phyloP scores from a whole-genome alignment of 2,797 vertebrate species.

The Florisuga fusca region DNA sequence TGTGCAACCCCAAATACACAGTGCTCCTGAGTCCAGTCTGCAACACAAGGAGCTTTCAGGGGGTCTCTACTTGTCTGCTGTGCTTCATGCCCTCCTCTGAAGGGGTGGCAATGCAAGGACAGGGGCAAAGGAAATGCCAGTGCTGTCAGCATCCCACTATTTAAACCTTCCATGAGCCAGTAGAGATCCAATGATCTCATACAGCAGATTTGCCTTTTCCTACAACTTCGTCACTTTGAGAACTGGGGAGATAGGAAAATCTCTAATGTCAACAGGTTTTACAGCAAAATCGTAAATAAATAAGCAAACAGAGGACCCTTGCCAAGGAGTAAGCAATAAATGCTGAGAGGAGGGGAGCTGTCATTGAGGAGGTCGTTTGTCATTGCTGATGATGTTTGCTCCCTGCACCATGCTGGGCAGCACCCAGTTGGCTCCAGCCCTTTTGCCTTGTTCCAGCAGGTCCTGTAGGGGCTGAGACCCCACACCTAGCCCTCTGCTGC shows the following conservation, averaged over 20 bases:
- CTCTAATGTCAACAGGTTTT: neutral
- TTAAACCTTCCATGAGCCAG: neutral
- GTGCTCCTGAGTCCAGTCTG: rapidly evolving
- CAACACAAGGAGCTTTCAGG: neutral
- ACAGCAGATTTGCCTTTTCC: neutral
- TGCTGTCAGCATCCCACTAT: neutral
- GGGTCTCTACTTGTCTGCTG: neutral
- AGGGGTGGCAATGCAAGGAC: neutral
- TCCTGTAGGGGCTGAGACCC: neutral
- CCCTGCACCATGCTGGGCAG: neutral
- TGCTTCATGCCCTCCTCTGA: neutral
- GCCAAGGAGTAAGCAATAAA: neutral
- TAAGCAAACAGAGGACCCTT: neutral
- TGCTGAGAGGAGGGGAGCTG: neutral
- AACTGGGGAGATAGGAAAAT: neutral
- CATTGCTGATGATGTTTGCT: neutral
- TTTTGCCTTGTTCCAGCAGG: neutral
- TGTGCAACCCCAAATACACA: neutral
- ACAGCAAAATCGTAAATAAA: neutral
- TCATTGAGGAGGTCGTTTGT: neutral
- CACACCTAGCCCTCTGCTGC: neutral
- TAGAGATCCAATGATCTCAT: neutral
- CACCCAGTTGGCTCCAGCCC: neutral
- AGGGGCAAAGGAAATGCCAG: neutral
- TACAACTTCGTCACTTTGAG: neutral